Base-by-base conservation (phyloP, 1,140 invertebrate genomes). In the Aphis gossypii region DNA sequence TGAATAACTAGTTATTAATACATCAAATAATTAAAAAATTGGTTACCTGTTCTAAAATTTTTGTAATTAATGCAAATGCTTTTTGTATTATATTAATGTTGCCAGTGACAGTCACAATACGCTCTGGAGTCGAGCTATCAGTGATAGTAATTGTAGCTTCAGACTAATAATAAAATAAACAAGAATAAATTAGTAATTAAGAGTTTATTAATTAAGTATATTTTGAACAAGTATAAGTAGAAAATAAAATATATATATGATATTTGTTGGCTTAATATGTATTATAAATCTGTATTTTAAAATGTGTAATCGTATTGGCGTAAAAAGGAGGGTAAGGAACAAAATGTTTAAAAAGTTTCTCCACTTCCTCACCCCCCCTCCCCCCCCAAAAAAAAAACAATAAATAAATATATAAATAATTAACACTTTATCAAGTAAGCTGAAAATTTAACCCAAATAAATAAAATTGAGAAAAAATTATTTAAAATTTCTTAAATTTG, bases 41-140 rank as follows among this genome's bases (percentile, higher is more conserved):
- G 1, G 92, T 68, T 96, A 94, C 93, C 90, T 94, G 93, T 93
- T 94, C 93, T 89, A 94, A 92, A 88, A 94, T 94, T 35, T 86
- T 87, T 23, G 94, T 94, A 56, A 94, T 94, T 46, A 94, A 93
- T n/a, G 93, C 30, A 90, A 94, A 94, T 93, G 94, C 94, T 76
- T 94, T 94, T 76, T 92, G 93, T 44, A 94, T 92, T n/a, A 90
- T 23, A 84, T 90, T 94, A 38, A 94, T 93, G 35, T 93, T 94
- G 25, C 94, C 94, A 89, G 93, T 94, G n/a, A 94, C 94, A 30
- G 94, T 94, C 18, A 94, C 93, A 56, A 94, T 94, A 11, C 94
- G 54, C n/a, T 94, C 94, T 68, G 94, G 93, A 56, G 94, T 92
- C 7, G 94, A 94, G 23, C 93, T 92, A 60, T 94, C 94, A 35